These are phyloP conservation scores for Grammomys dolichurus DNA, from an alignment of 2,113 vertebrate species.

Conservation along the genomic window DNA sequence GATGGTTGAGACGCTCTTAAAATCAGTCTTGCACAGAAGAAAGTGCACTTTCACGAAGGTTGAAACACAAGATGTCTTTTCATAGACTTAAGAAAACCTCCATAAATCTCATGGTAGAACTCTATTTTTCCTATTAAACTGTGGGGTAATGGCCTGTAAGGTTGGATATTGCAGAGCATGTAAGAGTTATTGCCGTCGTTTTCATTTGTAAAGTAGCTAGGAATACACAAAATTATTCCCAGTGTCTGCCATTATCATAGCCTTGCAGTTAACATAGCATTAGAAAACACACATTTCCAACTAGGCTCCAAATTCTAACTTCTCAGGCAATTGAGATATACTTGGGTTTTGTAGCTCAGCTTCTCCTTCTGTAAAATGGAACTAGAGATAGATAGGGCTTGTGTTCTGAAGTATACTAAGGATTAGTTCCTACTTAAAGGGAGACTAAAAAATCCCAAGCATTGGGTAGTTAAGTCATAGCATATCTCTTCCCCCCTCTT, in stretches of 20 bases:
- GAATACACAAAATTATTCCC: constrained; percentile 65
- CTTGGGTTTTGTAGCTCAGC: not conserved
- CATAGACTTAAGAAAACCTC: constrained; percentile 54
- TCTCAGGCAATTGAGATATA: not conserved
- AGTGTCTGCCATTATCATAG: not conserved
- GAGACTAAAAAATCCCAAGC: not conserved
- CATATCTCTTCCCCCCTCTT: not conserved
- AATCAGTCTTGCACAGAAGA: constrained; percentile 56
- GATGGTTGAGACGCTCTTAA: constrained; percentile 55
- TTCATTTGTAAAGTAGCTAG: constrained; percentile 56
- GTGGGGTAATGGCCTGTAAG: constrained; percentile 67
- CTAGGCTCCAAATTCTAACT: not conserved
- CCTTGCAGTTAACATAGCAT: not conserved
- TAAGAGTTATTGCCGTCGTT: constrained; percentile 62
- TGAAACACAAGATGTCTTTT: constrained; percentile 46
- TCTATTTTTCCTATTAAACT: constrained; percentile 35
- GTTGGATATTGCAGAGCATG: constrained; percentile 54
- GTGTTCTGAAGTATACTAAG: not conserved
- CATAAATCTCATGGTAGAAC: constrained; percentile 58
- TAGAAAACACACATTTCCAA: constrained; percentile 41
- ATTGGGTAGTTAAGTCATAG: not conserved
- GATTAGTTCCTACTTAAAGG: constrained; percentile 6
- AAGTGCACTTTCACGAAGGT: constrained; percentile 60
- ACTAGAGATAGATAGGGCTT: not conserved
- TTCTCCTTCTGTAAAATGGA: constrained; percentile 51